phyloP scores from a whole-genome alignment of 2,113 vertebrate species.

The Ochotona princeps region DNA sequence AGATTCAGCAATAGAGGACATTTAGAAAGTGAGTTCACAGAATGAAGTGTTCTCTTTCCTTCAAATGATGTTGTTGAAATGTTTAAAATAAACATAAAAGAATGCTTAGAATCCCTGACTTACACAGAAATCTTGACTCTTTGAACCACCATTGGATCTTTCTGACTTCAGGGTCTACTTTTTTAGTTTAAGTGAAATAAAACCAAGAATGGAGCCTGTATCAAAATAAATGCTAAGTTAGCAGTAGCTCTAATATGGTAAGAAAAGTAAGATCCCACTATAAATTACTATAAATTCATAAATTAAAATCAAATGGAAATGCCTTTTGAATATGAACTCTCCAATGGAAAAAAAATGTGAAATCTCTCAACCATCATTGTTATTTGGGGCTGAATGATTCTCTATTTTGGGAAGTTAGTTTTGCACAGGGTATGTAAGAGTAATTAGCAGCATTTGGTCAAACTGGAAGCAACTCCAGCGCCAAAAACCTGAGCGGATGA shows the following conservation, averaged over 20 bases:
- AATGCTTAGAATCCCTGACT: background rate
- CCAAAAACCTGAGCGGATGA: background rate
- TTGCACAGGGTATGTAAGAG: background rate
- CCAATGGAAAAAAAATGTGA: background rate
- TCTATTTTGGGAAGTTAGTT: background rate
- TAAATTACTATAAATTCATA: background rate
- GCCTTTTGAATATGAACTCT: background rate
- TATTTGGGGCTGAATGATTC: background rate
- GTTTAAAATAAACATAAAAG: background rate
- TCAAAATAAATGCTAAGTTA: background rate
- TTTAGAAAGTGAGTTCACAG: too few relatives aligned
- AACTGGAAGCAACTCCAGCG: background rate
- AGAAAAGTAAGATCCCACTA: background rate
- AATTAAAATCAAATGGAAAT: background rate
- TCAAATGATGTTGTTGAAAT: too few relatives aligned
- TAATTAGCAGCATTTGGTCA: background rate
- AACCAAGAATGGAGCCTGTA: background rate
- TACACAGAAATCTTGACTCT: slow-evolving; percentile 4
- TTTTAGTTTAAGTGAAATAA: background rate
- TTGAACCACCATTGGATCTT: background rate
- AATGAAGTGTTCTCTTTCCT: too few relatives aligned
- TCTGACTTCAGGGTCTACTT: background rate
- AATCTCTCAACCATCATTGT: background rate
- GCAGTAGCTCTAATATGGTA: background rate
- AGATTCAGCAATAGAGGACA: too few relatives aligned